Percentiles rank a stretch among this genome's conserved stretches.
Conservation (phyloP, 2,888 invertebrate genomes). For the Podabrus alpinus region DNA sequence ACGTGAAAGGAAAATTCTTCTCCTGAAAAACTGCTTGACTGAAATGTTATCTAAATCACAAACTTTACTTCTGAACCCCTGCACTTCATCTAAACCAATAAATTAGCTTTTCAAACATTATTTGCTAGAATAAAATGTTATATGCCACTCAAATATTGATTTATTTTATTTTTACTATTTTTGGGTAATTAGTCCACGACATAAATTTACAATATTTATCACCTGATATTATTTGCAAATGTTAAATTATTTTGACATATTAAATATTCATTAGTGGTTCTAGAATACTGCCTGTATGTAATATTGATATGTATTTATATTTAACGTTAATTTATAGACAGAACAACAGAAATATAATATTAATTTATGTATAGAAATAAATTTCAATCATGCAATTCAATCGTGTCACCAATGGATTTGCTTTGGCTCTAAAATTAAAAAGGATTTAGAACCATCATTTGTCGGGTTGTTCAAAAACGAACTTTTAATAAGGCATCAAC, state of each 20-base stretch:
- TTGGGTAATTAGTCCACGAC: background rate
- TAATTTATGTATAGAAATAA: too few species aligned
- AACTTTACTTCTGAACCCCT: slow-evolving; percentile 11
- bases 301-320: too few species aligned
- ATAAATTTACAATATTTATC: background rate
- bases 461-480: too few species aligned
- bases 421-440: too few species aligned
- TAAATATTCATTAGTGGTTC: background rate
- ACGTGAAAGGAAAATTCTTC: slow-evolving; percentile 20
- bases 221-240: background rate
- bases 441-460: too few species aligned
- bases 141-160: background rate
- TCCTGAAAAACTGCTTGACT: slow-evolving; percentile 7
- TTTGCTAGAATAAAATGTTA: background rate
- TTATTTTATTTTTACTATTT: background rate
- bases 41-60: slow-evolving; percentile 20
- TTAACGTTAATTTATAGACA: too few species aligned
- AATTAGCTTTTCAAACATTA: slow-evolving; percentile 16
- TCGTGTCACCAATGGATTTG: too few species aligned
- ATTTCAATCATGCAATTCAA: too few species aligned
- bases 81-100: slow-evolving; percentile 25
- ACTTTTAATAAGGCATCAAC: too few species aligned
- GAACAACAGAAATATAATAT: too few species aligned
- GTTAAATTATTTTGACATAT: background rate
- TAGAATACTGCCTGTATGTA: too few species aligned